phyloP scores from a whole-genome alignment of 2,888 invertebrate species.

The Volucella zonaria region DNA sequence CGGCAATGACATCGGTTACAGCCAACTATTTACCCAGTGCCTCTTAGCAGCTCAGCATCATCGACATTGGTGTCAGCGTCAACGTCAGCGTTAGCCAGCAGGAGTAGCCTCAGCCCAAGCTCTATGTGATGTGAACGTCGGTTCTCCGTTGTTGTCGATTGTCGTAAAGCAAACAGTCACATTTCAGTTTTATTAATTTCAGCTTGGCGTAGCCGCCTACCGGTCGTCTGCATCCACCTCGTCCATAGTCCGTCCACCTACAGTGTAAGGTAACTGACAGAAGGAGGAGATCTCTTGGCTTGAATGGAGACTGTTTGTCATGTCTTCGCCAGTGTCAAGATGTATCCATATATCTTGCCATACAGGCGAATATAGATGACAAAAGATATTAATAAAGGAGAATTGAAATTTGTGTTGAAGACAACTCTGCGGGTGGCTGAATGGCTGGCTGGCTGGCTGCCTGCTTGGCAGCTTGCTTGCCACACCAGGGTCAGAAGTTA shows the following conservation, averaged over 20 bases:
- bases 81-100: neutral
- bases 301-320: conserved; percentile 61
- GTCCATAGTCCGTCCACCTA: conserved; percentile 51
- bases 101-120: conserved; percentile 15
- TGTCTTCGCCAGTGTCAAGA: conserved; percentile 64
- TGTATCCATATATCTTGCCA: conserved; percentile 30
- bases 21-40: conserved; percentile 48
- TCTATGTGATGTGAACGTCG: conserved; percentile 54
- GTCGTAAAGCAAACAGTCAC: conserved; percentile 59
- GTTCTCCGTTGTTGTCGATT: conserved; percentile 19
- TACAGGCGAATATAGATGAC: conserved; percentile 50
- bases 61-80: conserved; percentile 11
- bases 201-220: conserved; percentile 40
- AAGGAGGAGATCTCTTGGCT: conserved; percentile 54
- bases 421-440: conserved; percentile 72
- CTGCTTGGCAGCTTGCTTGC: conserved; percentile 47
- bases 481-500: conserved; percentile 62
- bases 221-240: neutral
- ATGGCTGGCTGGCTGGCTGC: conserved; percentile 35
- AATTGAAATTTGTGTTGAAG: conserved; percentile 70
- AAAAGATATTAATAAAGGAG: conserved; percentile 73
- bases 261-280: conserved; percentile 61
- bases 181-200: conserved; percentile 67
- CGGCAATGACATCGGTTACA: conserved; percentile 66
- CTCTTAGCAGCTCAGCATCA: conserved; percentile 21